Evolutionary conservation across 2,113 vertebrate species (phyloP).

Genomic region (Sitta europaea): DNA sequence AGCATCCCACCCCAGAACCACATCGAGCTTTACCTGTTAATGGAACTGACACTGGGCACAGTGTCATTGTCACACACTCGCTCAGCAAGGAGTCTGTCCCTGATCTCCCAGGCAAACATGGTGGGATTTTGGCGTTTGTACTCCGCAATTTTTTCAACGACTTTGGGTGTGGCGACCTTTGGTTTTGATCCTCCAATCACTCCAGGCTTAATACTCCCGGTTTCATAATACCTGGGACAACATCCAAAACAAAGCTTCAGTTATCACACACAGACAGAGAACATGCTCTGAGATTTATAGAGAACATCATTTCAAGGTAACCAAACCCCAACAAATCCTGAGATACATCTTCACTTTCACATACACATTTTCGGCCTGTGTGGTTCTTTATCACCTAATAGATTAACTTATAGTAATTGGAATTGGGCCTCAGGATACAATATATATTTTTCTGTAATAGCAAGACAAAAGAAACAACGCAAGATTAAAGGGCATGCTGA

Average conservation of each 20-base stretch:
- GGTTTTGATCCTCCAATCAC: conserved; percentile 99
- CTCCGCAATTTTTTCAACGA: conserved; percentile 98
- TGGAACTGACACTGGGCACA: conserved; percentile 97
- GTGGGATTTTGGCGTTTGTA: conserved; percentile 99
- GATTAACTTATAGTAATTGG: conserved; percentile 54
- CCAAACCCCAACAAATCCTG: neutral
- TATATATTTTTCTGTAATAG: conserved; percentile 36
- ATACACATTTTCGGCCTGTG: conserved; percentile 10
- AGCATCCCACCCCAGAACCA: neutral
- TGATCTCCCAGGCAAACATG: conserved; percentile 99
- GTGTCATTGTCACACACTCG: conserved; percentile 98
- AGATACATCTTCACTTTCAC: conserved; percentile 47
- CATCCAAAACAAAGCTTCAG: conserved; percentile 39
- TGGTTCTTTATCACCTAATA: conserved; percentile 12
- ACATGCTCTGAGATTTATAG: neutral
- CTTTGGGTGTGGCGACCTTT: conserved; percentile 99
- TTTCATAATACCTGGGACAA: conserved; percentile 93
- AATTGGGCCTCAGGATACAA: neutral
- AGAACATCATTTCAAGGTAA: conserved; percentile 4
- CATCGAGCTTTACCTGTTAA: conserved; percentile 86
- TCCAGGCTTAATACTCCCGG: conserved; percentile 96
- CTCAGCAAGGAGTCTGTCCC: conserved; percentile 94
- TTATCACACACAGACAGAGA: neutral
- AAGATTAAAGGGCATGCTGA: conserved; percentile 54
- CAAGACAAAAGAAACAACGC: conserved; percentile 37